phyloP scores from a whole-genome alignment of 2,888 invertebrate genomes.

The Cyrtodaria siliqua region DNA sequence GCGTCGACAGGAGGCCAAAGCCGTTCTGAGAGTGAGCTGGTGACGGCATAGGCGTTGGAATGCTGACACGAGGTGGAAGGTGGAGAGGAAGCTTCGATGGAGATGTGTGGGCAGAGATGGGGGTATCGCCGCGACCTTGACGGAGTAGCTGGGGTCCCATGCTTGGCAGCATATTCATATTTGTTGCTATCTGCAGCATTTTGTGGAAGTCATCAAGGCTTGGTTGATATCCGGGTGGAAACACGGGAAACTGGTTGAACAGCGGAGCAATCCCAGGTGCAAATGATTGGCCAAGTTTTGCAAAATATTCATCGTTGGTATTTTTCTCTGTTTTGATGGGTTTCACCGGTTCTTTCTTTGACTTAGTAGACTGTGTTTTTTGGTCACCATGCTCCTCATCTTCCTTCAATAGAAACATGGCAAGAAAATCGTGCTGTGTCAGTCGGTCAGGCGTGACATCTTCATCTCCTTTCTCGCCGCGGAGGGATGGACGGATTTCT shows the following conservation, averaged over 20 bases:
- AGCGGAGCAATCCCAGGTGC: conserved; percentile 62
- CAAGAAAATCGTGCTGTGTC: conserved; percentile 92
- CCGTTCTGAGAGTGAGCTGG: conserved; percentile 23
- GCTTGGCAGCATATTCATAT: conserved; percentile 63
- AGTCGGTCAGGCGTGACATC: conserved; percentile 60
- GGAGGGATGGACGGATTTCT: conserved; percentile 62
- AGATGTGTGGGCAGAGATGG: conserved; percentile 12
- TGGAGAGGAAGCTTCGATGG: conserved; percentile 47
- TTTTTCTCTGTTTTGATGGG: conserved; percentile 60
- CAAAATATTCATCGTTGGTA: conserved; percentile 77
- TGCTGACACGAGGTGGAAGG: conserved; percentile 11
- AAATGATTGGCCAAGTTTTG: conserved; percentile 70
- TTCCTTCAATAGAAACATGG: conserved; percentile 89
- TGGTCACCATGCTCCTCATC: conserved; percentile 85
- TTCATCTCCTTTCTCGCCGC: conserved; percentile 56
- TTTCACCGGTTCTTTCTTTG: conserved; percentile 46
- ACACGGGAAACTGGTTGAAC: conserved; percentile 56
- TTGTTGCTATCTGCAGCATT: conserved; percentile 68
- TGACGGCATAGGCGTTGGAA: conserved; percentile 28
- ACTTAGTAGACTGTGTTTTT: not conserved
- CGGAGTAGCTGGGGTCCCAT: conserved; percentile 57
- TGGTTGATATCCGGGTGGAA: conserved; percentile 57
- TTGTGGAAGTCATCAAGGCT: conserved; percentile 66
- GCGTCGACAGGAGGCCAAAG: not conserved
- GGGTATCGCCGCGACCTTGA: conserved; percentile 40